Percentiles rank a stretch among this genome's conserved stretches.
Conservation (phyloP, 2,113 vertebrate species). For the Capra hircus region DNA sequence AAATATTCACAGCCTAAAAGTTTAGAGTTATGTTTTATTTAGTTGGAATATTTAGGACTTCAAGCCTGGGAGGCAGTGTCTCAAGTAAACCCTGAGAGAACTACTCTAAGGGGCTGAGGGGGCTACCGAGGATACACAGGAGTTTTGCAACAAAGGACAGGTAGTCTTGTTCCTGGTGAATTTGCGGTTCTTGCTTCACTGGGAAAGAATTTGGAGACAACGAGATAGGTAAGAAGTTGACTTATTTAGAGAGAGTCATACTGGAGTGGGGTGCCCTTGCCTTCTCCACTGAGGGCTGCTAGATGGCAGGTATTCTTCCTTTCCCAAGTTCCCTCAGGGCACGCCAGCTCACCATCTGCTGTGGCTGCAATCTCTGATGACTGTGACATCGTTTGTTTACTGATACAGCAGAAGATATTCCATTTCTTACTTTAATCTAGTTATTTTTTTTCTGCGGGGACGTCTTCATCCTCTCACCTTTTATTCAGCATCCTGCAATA, state of each 20-base stretch:
- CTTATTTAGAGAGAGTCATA: neutral
- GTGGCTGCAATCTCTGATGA: neutral
- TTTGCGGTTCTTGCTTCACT: neutral
- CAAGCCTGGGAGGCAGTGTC: neutral
- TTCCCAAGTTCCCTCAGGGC: neutral
- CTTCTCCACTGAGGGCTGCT: neutral
- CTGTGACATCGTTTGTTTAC: neutral
- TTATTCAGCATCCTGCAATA: neutral
- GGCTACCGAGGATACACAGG: neutral
- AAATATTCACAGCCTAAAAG: neutral
- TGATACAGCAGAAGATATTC: neutral
- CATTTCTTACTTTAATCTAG: neutral
- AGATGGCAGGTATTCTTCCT: neutral
- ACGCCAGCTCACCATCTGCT: neutral
- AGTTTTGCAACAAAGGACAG: neutral
- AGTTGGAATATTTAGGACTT: neutral
- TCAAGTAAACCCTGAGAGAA: neutral
- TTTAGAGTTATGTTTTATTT: neutral
- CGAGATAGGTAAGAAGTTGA: neutral
- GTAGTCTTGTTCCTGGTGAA: neutral
- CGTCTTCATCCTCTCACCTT: neutral
- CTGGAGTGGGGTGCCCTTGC: too few species aligned
- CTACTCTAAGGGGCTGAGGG: neutral
- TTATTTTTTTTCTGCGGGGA: neutral
- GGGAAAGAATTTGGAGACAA: neutral